Base-by-base conservation (phyloP, 2,113 vertebrate species). In the Blennius ocellaris region DNA sequence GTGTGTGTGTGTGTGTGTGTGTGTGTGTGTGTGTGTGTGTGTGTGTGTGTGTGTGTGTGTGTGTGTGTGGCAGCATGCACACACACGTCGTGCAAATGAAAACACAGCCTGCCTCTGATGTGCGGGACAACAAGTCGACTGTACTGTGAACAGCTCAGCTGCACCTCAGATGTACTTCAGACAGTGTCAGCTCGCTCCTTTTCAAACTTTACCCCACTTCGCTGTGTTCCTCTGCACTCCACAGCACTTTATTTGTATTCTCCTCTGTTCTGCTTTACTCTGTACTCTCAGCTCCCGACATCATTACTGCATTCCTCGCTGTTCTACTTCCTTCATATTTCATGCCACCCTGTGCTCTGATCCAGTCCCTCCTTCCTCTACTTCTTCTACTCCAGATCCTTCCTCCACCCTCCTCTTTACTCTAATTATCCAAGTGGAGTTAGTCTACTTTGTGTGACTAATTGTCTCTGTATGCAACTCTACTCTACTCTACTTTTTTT, bases 41-140 rank as follows among this genome's bases (percentile, higher is more conserved):
- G 21, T 30, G 21, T 30, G 21, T 30, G 21, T 30, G 21, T 30
- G 21, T 30, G 21, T 30, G 2, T 30, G 21, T 30, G 21, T 30
- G 48, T 17, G 65, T 30, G 51, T 56, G 45, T 72, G 68, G 59
- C 44, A 16, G 70, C 49, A 52, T 60, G 65, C 17, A 60, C 58
- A n/a, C 50, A 30, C 53, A 60, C 53, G 11, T 5, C 6, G 15
- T 3, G 10, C 48, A 16, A 30, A 3, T 36, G 41, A 59, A 21
- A 52, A 60, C 47, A n/a, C 21, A 2, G 50, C 36, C 41, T 53
- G 53, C 53, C 36, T 40, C 58, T 62, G 51, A 37, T 71, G 41
- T 63, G 48, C 55, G 53, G 50, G 16, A 39, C 40, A 66, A 17
- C 51, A n/a, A 6, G 15, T 45, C 36, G 30, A 17, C 57, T 54